Evolutionary conservation across 1,140 invertebrate genomes (phyloP), one percentile per base, ranked within the genome.

Genomic region (Pachypeltis micranthus): DNA sequence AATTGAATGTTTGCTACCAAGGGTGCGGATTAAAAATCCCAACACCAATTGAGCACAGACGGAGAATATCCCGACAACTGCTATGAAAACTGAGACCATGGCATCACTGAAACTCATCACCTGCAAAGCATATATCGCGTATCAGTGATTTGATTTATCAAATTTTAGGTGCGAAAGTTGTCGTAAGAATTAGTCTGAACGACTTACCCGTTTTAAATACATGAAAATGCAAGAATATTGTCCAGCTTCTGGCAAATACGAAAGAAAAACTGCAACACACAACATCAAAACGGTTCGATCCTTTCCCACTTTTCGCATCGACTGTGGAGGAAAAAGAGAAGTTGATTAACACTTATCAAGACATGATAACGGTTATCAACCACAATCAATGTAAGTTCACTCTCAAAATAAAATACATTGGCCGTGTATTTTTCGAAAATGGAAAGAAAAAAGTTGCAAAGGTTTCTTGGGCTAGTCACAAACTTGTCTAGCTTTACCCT

Each of bases 221-320:
- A 99, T 96, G 80, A 99, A 99, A 78, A 99, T 98, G 78, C 96
- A 98, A 63, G 96, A 98, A 78, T 99, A 99, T 78, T 98, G 93
- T 65, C 96, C 96, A 28, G 89, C 89, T 76, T 99, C 97, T n/a
- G 96, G 96, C 68, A 99, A 79, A 78, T 99, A 98, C 26, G 94
- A 98, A 44, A 99, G 81, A 74, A 99, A 95, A 66, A 99, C 96
- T 25, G 96, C 91, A 64, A 96, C 87, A 78, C 95, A 98, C 66
- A 99, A 82, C 83, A 98, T 90, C 66, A 98, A 79, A 70, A 99
- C 94, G 62, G 95, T 95, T 68, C 90, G 86, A 74, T 99, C 96
- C 70, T 93, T 90, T 64, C 95, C 92, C 66, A 98, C 92, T 78
- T 96, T 92, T 59, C 87, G 78, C 63, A 96, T 73, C n/a, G 92